Conservation (phyloP, 1,140 invertebrate species). For the Lordiphosa stackelbergi region DNA sequence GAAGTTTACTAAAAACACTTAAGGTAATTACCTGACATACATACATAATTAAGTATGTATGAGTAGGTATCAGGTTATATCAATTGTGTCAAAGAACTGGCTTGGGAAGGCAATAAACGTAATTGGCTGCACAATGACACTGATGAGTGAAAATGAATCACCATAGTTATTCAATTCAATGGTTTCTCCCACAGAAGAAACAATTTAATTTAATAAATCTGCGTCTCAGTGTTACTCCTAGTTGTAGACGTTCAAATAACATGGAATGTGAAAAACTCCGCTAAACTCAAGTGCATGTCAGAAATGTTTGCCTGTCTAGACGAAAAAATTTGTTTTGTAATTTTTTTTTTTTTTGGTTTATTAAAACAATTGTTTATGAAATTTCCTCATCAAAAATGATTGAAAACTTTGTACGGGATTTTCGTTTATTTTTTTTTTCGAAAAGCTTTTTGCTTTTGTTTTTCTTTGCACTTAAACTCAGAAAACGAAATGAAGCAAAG, state of each 20-base stretch:
- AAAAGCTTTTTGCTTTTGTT: conserved; percentile 16
- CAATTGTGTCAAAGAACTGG: background rate
- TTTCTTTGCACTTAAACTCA: conserved; percentile 22
- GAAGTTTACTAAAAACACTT: conserved; percentile 15
- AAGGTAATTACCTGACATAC: conserved; percentile 12
- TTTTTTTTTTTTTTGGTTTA: conserved; percentile 26
- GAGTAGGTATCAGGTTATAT: background rate
- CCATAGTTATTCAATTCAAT: background rate
- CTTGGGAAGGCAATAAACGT: too few species aligned
- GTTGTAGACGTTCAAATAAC: conserved; percentile 36
- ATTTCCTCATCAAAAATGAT: conserved; percentile 6
- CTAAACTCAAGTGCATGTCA: conserved; percentile 30
- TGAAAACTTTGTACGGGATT: conserved; percentile 7
- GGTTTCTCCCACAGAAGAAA: background rate
- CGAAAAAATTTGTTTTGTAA: conserved; percentile 28
- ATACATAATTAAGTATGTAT: background rate
- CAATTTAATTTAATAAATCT: too few species aligned
- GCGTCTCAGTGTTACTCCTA: conserved; percentile 5
- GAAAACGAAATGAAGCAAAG: background rate
- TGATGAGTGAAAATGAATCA: too few species aligned
- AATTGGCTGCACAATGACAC: too few species aligned
- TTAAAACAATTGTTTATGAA: conserved; percentile 35
- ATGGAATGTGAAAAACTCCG: conserved; percentile 25
- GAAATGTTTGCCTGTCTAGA: conserved; percentile 46
- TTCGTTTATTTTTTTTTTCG: background rate